Conservation (phyloP, 2,888 invertebrate species). For the Philonicus albiceps region DNA sequence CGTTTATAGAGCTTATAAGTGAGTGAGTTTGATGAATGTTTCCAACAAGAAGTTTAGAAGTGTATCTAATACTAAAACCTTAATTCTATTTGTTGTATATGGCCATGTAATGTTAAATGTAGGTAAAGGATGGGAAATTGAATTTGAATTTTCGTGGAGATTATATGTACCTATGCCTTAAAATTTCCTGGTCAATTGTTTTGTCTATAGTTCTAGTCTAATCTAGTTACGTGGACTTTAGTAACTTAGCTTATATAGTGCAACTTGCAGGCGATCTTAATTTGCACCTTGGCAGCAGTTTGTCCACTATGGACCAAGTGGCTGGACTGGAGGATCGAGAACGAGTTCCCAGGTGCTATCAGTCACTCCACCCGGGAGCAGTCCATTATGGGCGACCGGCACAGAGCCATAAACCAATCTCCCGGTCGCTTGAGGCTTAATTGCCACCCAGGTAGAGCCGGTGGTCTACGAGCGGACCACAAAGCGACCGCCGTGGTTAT, state of each 20-base stretch:
- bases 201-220: too few relatives aligned
- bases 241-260: background rate
- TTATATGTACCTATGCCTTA: too few relatives aligned
- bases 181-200: background rate
- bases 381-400: slow-evolving; percentile 36
- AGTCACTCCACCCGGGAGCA: background rate
- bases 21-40: too few relatives aligned
- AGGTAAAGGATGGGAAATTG: too few relatives aligned
- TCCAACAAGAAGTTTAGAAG: too few relatives aligned
- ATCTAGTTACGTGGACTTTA: background rate
- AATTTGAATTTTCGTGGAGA: too few relatives aligned
- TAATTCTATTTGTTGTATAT: too few relatives aligned
- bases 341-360: slow-evolving; percentile 22
- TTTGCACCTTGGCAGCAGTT: background rate
- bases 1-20: too few relatives aligned
- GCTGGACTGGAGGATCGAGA: background rate
- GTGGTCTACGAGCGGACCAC: slow-evolving; percentile 6
- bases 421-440: slow-evolving; percentile 32
- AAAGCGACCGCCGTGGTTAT: slow-evolving; percentile 32
- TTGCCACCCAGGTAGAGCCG: slow-evolving; percentile 45
- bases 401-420: slow-evolving; percentile 36
- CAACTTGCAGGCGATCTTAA: background rate
- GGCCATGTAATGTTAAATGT: too few relatives aligned
- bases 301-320: background rate
- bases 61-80: too few relatives aligned